Evolutionary conservation across 2,113 vertebrate species (phyloP).

Genomic region (Bolborhynchus lineola): DNA sequence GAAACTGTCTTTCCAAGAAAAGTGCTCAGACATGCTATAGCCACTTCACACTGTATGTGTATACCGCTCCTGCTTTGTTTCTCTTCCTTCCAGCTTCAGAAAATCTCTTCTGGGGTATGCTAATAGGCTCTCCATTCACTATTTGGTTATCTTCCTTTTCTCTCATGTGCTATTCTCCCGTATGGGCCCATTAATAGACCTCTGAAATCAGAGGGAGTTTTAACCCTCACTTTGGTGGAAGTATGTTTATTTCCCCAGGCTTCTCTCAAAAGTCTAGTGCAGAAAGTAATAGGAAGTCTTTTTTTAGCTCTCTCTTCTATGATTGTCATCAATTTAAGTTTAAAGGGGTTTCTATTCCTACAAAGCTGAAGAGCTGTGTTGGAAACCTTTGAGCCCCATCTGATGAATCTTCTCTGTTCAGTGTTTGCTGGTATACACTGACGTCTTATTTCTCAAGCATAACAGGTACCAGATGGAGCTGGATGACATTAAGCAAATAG

Average conservation of each 20-base stretch:
- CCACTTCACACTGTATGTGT: fast-evolving
- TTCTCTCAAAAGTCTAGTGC: neutral
- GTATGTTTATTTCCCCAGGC: neutral
- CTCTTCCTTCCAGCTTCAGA: neutral
- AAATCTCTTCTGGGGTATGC: neutral
- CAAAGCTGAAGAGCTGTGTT: neutral
- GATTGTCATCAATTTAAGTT: neutral
- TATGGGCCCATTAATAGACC: neutral
- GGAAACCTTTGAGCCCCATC: neutral
- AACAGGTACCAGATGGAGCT: neutral
- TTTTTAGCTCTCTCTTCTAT: neutral
- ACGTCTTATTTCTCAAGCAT: neutral
- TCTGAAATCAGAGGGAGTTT: neutral
- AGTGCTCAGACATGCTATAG: neutral
- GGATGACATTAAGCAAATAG: neutral
- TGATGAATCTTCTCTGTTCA: neutral
- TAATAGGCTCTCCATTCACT: neutral
- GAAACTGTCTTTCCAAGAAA: neutral
- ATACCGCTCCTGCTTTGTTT: neutral
- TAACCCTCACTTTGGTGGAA: neutral
- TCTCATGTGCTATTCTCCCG: neutral
- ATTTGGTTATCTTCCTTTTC: neutral
- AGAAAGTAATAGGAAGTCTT: neutral
- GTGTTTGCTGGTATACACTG: neutral
- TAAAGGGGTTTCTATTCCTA: neutral